These are phyloP conservation scores for Lycorma delicatula DNA, from an alignment of 1,140 invertebrate species.

Conservation along the genomic window DNA sequence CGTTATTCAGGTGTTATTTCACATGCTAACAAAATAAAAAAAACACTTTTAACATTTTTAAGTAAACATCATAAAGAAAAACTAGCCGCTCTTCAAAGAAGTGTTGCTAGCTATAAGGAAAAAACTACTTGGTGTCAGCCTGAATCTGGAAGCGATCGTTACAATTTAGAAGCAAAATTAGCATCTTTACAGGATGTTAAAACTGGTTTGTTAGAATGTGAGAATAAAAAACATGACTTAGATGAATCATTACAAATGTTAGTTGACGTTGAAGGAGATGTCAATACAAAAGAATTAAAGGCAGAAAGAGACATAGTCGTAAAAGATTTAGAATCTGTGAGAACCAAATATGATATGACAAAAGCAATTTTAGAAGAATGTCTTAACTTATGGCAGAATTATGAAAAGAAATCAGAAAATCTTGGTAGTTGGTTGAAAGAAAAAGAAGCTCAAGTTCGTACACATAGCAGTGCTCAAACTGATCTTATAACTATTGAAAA, in stretches of 20 bases:
- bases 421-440: slow-evolving; percentile 78
- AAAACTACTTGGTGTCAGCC: slow-evolving; percentile 88
- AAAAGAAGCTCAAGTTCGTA: slow-evolving; percentile 67
- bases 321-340: slow-evolving; percentile 57
- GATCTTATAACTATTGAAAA: slow-evolving; percentile 57
- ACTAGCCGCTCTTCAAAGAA: slow-evolving; percentile 66
- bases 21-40: slow-evolving; percentile 72
- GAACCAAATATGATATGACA: slow-evolving; percentile 55
- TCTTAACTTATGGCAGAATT: slow-evolving; percentile 68
- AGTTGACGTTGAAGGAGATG: slow-evolving; percentile 54
- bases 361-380: slow-evolving; percentile 60
- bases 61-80: slow-evolving; percentile 85
- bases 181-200: slow-evolving; percentile 70
- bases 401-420: slow-evolving; percentile 57
- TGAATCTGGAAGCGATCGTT: slow-evolving; percentile 77
- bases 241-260: slow-evolving; percentile 57
- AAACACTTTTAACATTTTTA: slow-evolving; percentile 68
- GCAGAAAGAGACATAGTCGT: slow-evolving; percentile 54
- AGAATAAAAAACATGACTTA: slow-evolving; percentile 52
- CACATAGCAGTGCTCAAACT: slow-evolving; percentile 59
- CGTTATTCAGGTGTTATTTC: slow-evolving; percentile 60
- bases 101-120: slow-evolving; percentile 69
- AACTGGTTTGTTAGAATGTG: slow-evolving; percentile 58
- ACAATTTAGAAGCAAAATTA: slow-evolving; percentile 87
- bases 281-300: slow-evolving; percentile 51